phyloP scores from a whole-genome alignment of 2,888 invertebrate genomes.

The Rhagonycha lutea region DNA sequence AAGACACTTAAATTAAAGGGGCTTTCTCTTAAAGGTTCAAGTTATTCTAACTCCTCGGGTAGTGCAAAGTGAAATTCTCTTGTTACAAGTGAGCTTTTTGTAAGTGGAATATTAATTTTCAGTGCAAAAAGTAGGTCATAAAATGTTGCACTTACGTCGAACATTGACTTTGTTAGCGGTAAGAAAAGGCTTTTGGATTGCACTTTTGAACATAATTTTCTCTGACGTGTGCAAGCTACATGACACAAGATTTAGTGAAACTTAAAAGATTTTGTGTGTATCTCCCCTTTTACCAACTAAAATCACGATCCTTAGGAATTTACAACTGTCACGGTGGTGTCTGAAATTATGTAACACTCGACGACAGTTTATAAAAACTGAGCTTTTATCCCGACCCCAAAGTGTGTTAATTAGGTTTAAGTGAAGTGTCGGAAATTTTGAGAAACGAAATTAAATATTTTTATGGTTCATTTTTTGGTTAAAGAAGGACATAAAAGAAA shows the following conservation, averaged over 20 bases:
- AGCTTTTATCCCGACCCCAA: neutral
- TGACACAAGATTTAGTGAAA: neutral
- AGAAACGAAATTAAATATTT: neutral
- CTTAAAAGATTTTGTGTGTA: neutral
- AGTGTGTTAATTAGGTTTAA: neutral
- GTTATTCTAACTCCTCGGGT: neutral
- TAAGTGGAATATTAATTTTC: neutral
- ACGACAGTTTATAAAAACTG: neutral
- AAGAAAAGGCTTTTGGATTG: neutral
- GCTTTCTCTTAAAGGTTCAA: neutral
- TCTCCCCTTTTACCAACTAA: neutral
- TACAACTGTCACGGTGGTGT: neutral
- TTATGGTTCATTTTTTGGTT: neutral
- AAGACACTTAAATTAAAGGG: neutral
- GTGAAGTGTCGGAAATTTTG: neutral
- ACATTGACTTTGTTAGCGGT: neutral
- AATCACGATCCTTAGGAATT: neutral
- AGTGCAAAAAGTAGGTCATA: neutral
- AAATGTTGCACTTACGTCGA: neutral
- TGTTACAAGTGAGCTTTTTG: neutral
- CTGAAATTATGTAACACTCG: neutral
- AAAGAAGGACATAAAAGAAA: neutral
- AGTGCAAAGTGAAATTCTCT: neutral
- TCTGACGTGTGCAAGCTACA: neutral
- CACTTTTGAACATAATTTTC: neutral